phyloP scores from a whole-genome alignment of 1,140 invertebrate genomes.

The Neodiprion virginianus region DNA sequence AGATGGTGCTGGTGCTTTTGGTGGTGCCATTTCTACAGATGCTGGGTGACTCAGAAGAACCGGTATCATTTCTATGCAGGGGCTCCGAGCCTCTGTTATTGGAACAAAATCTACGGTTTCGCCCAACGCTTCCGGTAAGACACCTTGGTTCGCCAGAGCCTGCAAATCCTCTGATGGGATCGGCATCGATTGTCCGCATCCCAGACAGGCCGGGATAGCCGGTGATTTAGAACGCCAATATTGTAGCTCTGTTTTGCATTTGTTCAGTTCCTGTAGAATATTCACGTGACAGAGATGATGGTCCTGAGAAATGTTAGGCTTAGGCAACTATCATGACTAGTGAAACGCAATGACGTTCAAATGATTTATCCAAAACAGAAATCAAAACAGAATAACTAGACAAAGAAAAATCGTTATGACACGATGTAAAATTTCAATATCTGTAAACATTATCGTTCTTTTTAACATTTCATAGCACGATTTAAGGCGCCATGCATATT shows the following conservation, averaged over 20 bases:
- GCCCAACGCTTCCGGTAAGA: slow-evolving; percentile 63
- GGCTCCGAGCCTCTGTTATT: slow-evolving; percentile 53
- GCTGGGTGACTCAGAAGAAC: slow-evolving; percentile 6
- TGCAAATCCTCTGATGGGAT: slow-evolving; percentile 67
- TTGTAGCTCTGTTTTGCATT: slow-evolving; percentile 88
- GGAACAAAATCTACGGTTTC: slow-evolving; percentile 60
- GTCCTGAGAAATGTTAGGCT: no score
- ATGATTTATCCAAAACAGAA: background rate
- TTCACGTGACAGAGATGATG: slow-evolving; percentile 1
- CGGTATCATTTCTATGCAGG: slow-evolving; percentile 35
- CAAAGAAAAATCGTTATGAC: background rate
- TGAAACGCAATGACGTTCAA: background rate
- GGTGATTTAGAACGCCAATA: slow-evolving; percentile 89
- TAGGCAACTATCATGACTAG: no score
- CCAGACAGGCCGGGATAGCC: slow-evolving; percentile 68
- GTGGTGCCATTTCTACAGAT: slow-evolving; percentile 52
- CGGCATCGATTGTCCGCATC: slow-evolving; percentile 66
- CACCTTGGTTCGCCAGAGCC: slow-evolving; percentile 67
- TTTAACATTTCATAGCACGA: no score
- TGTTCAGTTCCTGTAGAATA: slow-evolving; percentile 76
- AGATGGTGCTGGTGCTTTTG: slow-evolving; percentile 48
- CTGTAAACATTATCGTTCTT: no score
- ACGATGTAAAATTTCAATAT: no score
- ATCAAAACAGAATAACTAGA: slow-evolving; percentile 12
- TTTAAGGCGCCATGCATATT: no score